A percentile compares a stretch with the other conserved stretches of the same genome.
These are phyloP conservation scores for Lissocephala sabroskyi DNA, from an alignment of 2,888 invertebrate species.

Conservation along the genomic window DNA sequence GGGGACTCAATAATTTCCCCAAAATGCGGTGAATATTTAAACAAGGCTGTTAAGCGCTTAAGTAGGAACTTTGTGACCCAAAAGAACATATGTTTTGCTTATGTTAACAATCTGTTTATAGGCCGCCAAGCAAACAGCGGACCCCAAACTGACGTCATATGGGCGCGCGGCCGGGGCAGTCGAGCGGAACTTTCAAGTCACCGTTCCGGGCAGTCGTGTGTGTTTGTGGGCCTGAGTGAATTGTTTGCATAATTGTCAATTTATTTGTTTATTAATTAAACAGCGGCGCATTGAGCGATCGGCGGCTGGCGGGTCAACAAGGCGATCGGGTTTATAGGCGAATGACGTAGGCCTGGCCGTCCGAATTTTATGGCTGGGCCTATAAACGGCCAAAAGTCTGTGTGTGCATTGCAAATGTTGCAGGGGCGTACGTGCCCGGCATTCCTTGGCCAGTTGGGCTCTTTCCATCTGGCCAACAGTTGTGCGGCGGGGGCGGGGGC, in stretches of 20 bases:
- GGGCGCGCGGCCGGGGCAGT: constrained; percentile 11
- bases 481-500: too few relatives aligned
- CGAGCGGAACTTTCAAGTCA: background rate
- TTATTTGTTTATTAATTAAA: constrained; percentile 44
- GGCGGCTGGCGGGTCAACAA: background rate
- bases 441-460: too few relatives aligned
- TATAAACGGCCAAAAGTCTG: background rate
- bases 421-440: too few relatives aligned
- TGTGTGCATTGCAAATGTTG: background rate
- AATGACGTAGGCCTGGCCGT: background rate
- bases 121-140: too few relatives aligned
- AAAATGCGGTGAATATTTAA: background rate
- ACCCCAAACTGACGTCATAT: constrained; percentile 21
- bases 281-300: constrained; percentile 25
- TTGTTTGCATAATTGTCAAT: constrained; percentile 43
- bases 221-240: constrained; percentile 1
- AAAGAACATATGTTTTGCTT: background rate
- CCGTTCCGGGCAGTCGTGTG: background rate
- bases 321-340: background rate
- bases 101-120: constrained; percentile 1
- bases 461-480: too few relatives aligned
- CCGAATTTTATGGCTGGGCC: background rate
- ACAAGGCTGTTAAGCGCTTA: background rate
- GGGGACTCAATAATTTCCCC: too few relatives aligned
- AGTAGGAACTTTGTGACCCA: background rate